A percentile compares a stretch with the other conserved stretches of the same genome.
These are phyloP conservation scores for Drosophila picticornis DNA, from an alignment of 2,888 invertebrate genomes.

Conservation along the genomic window DNA sequence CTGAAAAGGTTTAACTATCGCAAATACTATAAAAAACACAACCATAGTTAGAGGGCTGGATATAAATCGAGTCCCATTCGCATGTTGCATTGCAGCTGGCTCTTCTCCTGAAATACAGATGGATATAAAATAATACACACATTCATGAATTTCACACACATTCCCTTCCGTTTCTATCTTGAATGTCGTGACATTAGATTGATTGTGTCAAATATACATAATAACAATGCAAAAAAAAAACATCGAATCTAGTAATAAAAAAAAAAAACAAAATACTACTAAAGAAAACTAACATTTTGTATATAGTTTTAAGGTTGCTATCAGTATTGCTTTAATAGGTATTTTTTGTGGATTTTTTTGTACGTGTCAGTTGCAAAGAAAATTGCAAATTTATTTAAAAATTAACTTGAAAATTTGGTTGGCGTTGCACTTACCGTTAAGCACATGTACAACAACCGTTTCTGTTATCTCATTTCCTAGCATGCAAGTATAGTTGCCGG, in stretches of 20 bases:
- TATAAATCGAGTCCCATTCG: slow-evolving; percentile 70
- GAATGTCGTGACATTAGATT: not conserved
- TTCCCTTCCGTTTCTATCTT: too few relatives aligned
- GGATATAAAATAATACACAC: not conserved
- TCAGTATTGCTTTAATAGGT: not conserved
- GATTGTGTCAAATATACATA: not conserved
- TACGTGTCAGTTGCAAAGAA: not conserved
- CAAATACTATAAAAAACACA: slow-evolving; percentile 79
- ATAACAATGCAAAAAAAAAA: too few relatives aligned
- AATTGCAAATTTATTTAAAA: not conserved
- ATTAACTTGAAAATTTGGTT: not conserved
- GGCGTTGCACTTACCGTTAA: slow-evolving; percentile 88
- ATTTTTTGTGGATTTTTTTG: not conserved
- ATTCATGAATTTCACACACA: not conserved
- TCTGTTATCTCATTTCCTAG: slow-evolving; percentile 90
- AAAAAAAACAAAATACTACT: not conserved
- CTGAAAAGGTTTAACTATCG: slow-evolving; percentile 62
- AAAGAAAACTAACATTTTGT: not conserved
- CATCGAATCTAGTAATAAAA: not conserved
- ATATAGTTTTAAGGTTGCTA: not conserved
- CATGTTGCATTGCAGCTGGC: slow-evolving; percentile 85
- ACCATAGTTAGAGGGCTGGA: slow-evolving; percentile 77
- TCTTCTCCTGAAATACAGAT: slow-evolving; percentile 80
- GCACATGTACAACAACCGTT: slow-evolving; percentile 91
- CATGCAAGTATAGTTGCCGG: slow-evolving; percentile 92